Base-by-base conservation (phyloP, 2,888 invertebrate genomes). In the Melanargia galathea region DNA sequence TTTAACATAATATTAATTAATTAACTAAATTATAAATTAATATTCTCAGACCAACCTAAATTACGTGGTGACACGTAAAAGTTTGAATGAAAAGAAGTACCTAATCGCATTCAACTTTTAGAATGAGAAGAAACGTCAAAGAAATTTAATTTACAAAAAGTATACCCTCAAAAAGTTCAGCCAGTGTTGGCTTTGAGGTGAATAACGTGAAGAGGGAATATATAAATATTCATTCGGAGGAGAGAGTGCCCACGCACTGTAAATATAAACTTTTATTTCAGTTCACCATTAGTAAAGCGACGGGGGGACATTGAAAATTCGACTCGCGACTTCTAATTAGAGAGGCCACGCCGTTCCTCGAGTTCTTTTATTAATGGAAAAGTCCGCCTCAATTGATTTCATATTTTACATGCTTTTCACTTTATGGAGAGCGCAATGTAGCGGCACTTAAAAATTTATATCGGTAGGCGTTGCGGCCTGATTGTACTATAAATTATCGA, bases 191-290 rank as follows among this genome's bases (percentile, higher is more conserved):
- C 82, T 83, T 83, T 80, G 83, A 87, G 84, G 84, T 86, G 81
- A 86, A 86, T 82, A 84, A 81, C 80, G 81, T 78, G 78, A 77
- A 83, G 78, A 80, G 79, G 78, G 76, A 82, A 80, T 80, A 80
- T 86, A 90, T 90, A 89, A 90, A 90, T 89, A 90, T 89, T 90
- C 86, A 90, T 90, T 83, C 75, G 71, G 72, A 75, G 79, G 78
- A 79, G 78, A 78, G 77, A 80, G 80, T 79, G 78, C 77, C 81
- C 80, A 87, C 86, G 87, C 86, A 87, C 87, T 82, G 84, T 86
- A 89, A 90, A 88, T 87, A 90, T 83, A 88, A 90, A 90, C 87
- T 90, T 90, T 89, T 89, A 87, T 89, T 89, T 84, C 82, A 83
- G 82, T 82, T 78, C 77, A 74, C 86, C 84, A 83, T 87, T 84